Evolutionary conservation across 2,888 invertebrate species (phyloP), one percentile per base, ranked within the genome.

Genomic region (Lottia gigantea): DNA sequence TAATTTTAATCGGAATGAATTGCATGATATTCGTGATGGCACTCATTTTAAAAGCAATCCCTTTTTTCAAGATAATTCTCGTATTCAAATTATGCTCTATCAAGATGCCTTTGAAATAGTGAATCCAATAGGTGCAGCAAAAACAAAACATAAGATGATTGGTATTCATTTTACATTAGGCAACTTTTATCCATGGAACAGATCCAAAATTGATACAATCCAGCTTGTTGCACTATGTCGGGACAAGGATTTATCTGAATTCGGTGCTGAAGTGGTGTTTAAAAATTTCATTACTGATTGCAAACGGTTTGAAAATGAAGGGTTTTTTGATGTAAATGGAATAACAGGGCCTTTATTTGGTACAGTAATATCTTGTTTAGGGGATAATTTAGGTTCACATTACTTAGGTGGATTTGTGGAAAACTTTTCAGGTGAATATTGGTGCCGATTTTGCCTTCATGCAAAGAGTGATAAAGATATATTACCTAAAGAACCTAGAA

Each of bases 211-310:
- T 49, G 49, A 49, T 49, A 49, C 49, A 49, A 49, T 49, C n/a
- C 49, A 14, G 49, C 49, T 49, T 49, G 49, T 49, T 49, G 49
- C 49, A 49, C 49, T 49, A n/a, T 49, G 49, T 49, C 49, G 49
- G 15, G 49, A 49, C 49, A 49, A 49, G 49, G 49, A 49, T 49
- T 49, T 49, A 49, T 49, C 49, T 49, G 49, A 49, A 49, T 49
- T 49, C 14, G 49, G 49, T 49, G 49, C 49, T 49, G 49, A 49
- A 49, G 49, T 49, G 49, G 11, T 49, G 49, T 49, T 49, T n/a
- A 49, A 49, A 49, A 49, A 49, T 49, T 49, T 49, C 49, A 49
- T 49, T 49, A 49, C 49, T 49, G 49, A 49, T 49, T 49, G 49
- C n/a, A 49, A 49, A 49, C 49, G 49, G 49, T 49, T 49, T 49